A percentile compares a stretch with the other conserved stretches of the same genome.
These are phyloP conservation scores for Drosophila aff. DNA, from an alignment of 1,140 invertebrate species.

Conservation along the genomic window DNA sequence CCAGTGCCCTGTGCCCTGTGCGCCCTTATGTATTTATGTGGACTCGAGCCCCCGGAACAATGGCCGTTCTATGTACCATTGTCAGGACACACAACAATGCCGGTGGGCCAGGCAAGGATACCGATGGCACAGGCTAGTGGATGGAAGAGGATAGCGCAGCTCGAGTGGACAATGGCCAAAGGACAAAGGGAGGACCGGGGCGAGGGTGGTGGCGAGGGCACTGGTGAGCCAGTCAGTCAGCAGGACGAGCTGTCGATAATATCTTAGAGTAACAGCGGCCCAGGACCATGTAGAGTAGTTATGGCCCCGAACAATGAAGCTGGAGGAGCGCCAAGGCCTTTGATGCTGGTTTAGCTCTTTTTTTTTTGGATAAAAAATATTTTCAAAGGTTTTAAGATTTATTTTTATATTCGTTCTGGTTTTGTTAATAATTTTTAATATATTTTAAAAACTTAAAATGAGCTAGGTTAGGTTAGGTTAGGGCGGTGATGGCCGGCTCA, in stretches of 20 bases:
- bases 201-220: slow-evolving; percentile 6
- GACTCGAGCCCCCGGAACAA: slow-evolving; percentile 48
- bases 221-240: slow-evolving; percentile 51
- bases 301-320: slow-evolving; percentile 66
- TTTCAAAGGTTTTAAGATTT: background rate
- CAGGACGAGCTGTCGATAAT: slow-evolving; percentile 80
- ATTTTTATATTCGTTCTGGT: too few relatives aligned
- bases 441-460: background rate
- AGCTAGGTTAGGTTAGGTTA: too few relatives aligned
- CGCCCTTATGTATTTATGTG: slow-evolving; percentile 44
- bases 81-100: slow-evolving; percentile 73
- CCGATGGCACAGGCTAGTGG: slow-evolving; percentile 25
- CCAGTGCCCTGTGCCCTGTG: slow-evolving; percentile 2
- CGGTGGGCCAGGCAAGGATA: slow-evolving; percentile 56
- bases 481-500: too few relatives aligned
- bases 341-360: background rate
- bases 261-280: slow-evolving; percentile 77
- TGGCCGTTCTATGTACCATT: slow-evolving; percentile 63
- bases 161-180: slow-evolving; percentile 67
- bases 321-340: slow-evolving; percentile 36
- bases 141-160: slow-evolving; percentile 14
- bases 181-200: slow-evolving; percentile 36
- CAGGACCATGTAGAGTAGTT: slow-evolving; percentile 57
- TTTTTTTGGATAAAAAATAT: background rate
- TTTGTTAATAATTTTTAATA: background rate